These are phyloP conservation scores for Pammene aurita DNA, from an alignment of 2,888 invertebrate genomes.

Conservation along the genomic window DNA sequence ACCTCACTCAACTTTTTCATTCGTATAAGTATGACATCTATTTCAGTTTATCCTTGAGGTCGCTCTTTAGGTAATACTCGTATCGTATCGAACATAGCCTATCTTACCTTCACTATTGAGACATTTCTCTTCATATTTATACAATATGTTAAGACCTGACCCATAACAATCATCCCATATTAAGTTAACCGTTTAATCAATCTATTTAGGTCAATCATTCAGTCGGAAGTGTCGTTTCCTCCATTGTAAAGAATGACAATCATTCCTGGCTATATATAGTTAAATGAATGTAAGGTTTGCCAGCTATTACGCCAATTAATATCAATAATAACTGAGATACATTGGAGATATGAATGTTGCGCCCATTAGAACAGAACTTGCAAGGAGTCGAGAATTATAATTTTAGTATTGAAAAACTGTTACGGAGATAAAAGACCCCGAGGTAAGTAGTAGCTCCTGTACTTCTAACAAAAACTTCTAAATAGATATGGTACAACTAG, in stretches of 20 bases:
- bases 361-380: slow-evolving; percentile 4
- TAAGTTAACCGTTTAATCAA: slow-evolving; percentile 10
- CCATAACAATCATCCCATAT: slow-evolving; percentile 27
- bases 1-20: no score
- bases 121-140: slow-evolving; percentile 44
- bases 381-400: slow-evolving; percentile 6
- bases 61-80: no score
- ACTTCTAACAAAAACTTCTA: no score
- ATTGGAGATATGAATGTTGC: slow-evolving; percentile 15
- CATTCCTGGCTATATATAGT: slow-evolving; percentile 33
- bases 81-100: not conserved
- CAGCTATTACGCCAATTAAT: slow-evolving; percentile 32
- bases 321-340: slow-evolving; percentile 38
- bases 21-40: no score
- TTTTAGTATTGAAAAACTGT: not conserved
- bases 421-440: no score
- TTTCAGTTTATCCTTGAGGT: no score
- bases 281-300: slow-evolving; percentile 17
- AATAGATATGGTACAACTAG: no score
- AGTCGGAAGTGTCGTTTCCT: slow-evolving; percentile 33
- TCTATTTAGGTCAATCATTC: slow-evolving; percentile 36
- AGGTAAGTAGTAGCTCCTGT: no score
- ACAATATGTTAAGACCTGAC: slow-evolving; percentile 32
- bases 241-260: slow-evolving; percentile 29
- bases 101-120: slow-evolving; percentile 45